These are phyloP conservation scores for Gorsachius goisagi DNA, from an alignment of 2,113 vertebrate species.

Conservation along the genomic window DNA sequence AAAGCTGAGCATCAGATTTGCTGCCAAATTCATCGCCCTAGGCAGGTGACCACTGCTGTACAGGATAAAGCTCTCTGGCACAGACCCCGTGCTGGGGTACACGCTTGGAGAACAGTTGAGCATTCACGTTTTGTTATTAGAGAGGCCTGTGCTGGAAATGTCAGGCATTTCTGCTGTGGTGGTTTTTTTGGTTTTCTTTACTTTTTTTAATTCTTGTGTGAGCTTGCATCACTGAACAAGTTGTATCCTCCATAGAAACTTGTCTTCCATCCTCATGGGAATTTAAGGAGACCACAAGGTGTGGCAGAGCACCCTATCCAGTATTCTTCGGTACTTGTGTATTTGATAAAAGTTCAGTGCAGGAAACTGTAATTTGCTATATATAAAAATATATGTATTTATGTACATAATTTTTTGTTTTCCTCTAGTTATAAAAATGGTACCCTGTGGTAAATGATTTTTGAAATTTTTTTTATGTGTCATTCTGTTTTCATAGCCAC, in stretches of 20 bases:
- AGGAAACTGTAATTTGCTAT: slow-evolving; percentile 75
- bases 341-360: slow-evolving; percentile 73
- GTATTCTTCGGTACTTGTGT: slow-evolving; percentile 71
- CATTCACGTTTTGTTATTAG: background rate
- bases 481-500: slow-evolving; percentile 56
- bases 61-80: background rate
- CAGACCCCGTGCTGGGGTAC: background rate
- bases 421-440: slow-evolving; percentile 56
- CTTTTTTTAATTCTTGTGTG: slow-evolving; percentile 9
- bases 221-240: slow-evolving; percentile 70
- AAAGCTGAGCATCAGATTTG: background rate
- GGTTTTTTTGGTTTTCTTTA: background rate
- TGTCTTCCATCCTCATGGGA: slow-evolving; percentile 74
- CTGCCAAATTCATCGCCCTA: background rate
- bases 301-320: slow-evolving; percentile 49
- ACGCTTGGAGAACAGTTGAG: background rate
- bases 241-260: slow-evolving; percentile 43
- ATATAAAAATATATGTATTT: slow-evolving; percentile 60
- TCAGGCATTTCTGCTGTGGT: background rate
- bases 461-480: slow-evolving; percentile 47
- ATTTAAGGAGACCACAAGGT: slow-evolving; percentile 51
- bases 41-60: background rate
- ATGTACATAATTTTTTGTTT: slow-evolving; percentile 66
- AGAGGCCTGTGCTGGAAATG: slow-evolving; percentile 8
- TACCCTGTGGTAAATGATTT: slow-evolving; percentile 64